These are phyloP conservation scores for Euclidia mi DNA, from an alignment of 2,888 invertebrate species.

Conservation along the genomic window DNA sequence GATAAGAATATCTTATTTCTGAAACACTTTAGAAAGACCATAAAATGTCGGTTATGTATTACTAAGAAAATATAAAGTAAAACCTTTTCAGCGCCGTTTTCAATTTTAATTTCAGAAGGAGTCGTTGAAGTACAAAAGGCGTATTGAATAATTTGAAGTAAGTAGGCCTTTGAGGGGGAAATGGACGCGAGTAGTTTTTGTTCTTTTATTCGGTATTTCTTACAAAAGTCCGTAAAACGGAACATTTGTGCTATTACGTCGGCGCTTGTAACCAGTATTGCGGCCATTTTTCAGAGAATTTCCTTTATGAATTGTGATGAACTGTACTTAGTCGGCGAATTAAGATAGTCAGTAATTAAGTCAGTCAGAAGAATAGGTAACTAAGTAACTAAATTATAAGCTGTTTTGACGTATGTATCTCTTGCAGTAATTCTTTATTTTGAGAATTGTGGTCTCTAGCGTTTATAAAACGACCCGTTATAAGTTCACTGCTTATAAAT, in stretches of 20 bases:
- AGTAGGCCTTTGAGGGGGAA: conserved; percentile 28
- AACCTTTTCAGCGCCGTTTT: background rate
- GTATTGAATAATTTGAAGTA: conserved; percentile 38
- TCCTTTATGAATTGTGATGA: conserved; percentile 2
- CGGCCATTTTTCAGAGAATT: conserved; percentile 11
- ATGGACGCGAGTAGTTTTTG: conserved; percentile 16
- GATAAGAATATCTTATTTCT: too few species aligned
- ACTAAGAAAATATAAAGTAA: too few species aligned
- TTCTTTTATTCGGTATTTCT: conserved; percentile 19
- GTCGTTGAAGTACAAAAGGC: conserved; percentile 24
- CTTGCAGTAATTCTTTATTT: too few species aligned
- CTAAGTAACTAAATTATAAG: background rate
- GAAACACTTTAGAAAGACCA: too few species aligned
- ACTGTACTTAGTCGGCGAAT: too few species aligned
- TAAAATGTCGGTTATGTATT: too few species aligned
- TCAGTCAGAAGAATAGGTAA: too few species aligned
- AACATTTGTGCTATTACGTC: conserved; percentile 12
- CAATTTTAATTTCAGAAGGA: background rate
- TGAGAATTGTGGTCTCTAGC: too few species aligned
- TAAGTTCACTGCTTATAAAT: too few species aligned
- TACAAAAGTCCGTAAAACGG: conserved; percentile 2
- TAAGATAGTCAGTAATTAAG: too few species aligned
- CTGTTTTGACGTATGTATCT: background rate
- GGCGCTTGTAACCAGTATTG: conserved; percentile 4
- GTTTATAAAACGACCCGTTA: too few species aligned